These are phyloP conservation scores for Conops quadrifasciatus DNA, from an alignment of 2,888 invertebrate species.

Conservation along the genomic window DNA sequence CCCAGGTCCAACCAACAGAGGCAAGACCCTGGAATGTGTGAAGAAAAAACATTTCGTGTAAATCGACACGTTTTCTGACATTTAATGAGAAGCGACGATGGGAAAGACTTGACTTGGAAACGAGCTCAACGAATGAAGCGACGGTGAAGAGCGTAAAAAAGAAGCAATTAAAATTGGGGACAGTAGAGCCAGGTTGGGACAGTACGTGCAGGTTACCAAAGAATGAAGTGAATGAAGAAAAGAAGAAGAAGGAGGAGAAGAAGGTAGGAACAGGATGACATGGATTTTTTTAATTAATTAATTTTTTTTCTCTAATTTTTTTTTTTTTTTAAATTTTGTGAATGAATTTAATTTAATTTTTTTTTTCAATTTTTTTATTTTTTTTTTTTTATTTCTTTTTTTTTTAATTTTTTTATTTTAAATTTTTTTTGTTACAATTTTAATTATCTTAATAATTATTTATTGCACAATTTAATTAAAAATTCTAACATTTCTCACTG, in stretches of 20 bases:
- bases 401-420: not conserved
- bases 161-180: not conserved
- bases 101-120: not conserved
- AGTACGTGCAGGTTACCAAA: not conserved
- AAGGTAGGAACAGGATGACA: not conserved
- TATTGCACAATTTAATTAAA: no score
- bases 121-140: not conserved
- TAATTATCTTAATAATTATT: not conserved
- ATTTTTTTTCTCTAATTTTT: not conserved
- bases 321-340: not conserved
- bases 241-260: not conserved
- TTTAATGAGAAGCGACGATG: conserved; percentile 2
- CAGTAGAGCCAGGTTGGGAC: not conserved
- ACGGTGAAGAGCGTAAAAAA: not conserved
- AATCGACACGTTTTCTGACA: conserved; percentile 3
- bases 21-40: not conserved
- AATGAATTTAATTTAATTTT: not conserved
- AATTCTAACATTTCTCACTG: no score
- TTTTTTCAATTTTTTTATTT: not conserved
- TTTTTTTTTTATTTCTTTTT: not conserved
- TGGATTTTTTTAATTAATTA: not conserved
- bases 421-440: not conserved
- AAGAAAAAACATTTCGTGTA: not conserved
- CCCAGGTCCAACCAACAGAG: no score
- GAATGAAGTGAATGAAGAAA: not conserved